Conservation (phyloP, 2,888 invertebrate genomes). For the Eupelmus urozonus region DNA sequence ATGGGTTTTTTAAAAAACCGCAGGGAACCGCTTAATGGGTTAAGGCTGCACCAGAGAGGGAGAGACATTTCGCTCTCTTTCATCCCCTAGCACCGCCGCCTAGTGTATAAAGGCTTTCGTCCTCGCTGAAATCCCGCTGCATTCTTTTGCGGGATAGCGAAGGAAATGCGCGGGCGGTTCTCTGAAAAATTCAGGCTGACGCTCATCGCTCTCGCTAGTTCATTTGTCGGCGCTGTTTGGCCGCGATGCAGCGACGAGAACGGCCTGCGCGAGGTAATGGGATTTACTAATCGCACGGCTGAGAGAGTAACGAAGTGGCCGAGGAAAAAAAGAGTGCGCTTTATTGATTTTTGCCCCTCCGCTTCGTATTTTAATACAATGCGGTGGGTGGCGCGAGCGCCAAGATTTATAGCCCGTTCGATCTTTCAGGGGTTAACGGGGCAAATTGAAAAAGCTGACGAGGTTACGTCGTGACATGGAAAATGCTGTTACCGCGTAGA, state of each 20-base stretch:
- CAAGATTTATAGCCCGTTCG: too few species aligned
- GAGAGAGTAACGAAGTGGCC: neutral
- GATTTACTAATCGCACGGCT: constrained; percentile 55
- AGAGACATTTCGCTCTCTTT: too few species aligned
- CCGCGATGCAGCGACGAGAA: neutral
- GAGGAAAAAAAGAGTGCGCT: constrained; percentile 12
- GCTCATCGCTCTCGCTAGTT: constrained; percentile 10
- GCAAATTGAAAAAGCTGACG: too few species aligned
- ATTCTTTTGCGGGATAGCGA: constrained; percentile 1
- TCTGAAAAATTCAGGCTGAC: constrained; percentile 45
- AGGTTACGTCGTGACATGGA: neutral
- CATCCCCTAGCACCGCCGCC: too few species aligned
- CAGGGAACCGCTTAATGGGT: constrained; percentile 38
- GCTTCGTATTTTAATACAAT: neutral
- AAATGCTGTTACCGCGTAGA: neutral
- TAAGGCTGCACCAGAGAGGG: neutral
- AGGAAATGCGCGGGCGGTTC: constrained; percentile 14
- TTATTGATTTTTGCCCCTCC: constrained; percentile 44
- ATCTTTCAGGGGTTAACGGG: too few species aligned
- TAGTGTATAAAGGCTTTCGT: too few species aligned
- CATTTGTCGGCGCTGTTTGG: constrained; percentile 11
- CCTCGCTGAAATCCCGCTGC: too few species aligned
- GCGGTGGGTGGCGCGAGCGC: neutral
- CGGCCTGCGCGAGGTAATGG: constrained; percentile 46
- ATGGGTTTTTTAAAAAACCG: constrained; percentile 56